A percentile compares a stretch with the other conserved stretches of the same genome.
Evolutionary conservation across 2,113 vertebrate genomes (phyloP).

Genomic region (Pongo pygmaeus): DNA sequence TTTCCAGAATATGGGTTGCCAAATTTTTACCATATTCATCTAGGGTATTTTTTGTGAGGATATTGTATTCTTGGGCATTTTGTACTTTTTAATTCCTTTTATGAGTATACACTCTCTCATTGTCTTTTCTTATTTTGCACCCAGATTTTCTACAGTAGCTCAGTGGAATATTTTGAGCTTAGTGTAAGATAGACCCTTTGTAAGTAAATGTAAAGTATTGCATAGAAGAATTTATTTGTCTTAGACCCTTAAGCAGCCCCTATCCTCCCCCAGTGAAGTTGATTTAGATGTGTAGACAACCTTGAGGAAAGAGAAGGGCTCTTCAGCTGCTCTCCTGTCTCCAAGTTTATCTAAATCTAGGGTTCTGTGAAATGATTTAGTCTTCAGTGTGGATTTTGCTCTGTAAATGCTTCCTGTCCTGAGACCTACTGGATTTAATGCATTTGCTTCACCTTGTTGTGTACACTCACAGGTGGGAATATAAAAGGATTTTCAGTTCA

Average conservation of each 20-base stretch:
- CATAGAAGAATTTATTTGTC: background rate
- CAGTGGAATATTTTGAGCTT: background rate
- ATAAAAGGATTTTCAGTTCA: background rate
- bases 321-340: background rate
- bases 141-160: background rate
- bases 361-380: background rate
- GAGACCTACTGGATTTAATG: background rate
- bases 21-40: constrained; percentile 13
- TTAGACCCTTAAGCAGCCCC: background rate
- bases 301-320: background rate
- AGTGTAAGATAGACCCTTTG: background rate
- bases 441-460: background rate
- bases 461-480: background rate
- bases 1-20: background rate
- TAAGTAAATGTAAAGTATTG: background rate
- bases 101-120: background rate
- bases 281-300: background rate
- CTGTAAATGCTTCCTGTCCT: background rate
- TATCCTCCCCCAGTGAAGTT: background rate
- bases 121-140: background rate
- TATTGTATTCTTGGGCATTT: background rate
- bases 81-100: background rate
- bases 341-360: background rate
- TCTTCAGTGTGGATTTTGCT: background rate
- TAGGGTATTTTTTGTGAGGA: background rate